Base-by-base conservation (phyloP, 2,113 vertebrate genomes). In the Bubo scandiacus region DNA sequence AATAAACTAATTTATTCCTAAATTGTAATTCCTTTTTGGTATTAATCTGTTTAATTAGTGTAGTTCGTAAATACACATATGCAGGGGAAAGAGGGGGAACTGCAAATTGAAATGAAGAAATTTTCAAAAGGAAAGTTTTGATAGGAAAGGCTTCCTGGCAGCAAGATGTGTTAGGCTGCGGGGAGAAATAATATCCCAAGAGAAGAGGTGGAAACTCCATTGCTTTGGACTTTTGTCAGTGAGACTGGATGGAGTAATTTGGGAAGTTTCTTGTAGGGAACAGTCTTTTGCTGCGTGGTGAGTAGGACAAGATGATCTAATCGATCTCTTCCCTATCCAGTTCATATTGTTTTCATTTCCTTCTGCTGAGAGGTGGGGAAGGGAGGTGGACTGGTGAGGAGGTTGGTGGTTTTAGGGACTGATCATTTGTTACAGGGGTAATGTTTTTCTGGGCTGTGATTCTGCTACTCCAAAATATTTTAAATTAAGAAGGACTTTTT, bases 1-100 rank as follows among this genome's bases (percentile, higher is more conserved):
- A 97, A 91, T 30, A 81, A 89, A 72, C 51, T 94, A 87, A 97
- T 95, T 93, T 96, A 95, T 96, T 95, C 93, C 32, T 38, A 73
- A 90, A 95, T 88, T 77, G 17, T 85, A 88, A 90, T 96, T 94
- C 87, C 71, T 91, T 82, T 92, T 85, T 83, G 57, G 51, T 77
- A 65, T 80, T 79, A 88, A 94, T 91, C 38, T 80, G 87, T 95
- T 96, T 92, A 85, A 95, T 96, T 94, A 95, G 51, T 40, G 59
- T 80, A 70, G 74, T 73, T 94, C 94, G 71, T 71, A 67, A 95
- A 80, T 55, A 63, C 63, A 52, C 59, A 6, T 36, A 34, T 15
- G 81, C 51, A 45, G 47, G 79, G 93, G 74, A 54, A 86, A 20
- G 22, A 13, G 18, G 43, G 72, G 29, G 85, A 22, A 8, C 40